phyloP scores from a whole-genome alignment of 2,113 vertebrate genomes.

The Callaeas wilsoni region DNA sequence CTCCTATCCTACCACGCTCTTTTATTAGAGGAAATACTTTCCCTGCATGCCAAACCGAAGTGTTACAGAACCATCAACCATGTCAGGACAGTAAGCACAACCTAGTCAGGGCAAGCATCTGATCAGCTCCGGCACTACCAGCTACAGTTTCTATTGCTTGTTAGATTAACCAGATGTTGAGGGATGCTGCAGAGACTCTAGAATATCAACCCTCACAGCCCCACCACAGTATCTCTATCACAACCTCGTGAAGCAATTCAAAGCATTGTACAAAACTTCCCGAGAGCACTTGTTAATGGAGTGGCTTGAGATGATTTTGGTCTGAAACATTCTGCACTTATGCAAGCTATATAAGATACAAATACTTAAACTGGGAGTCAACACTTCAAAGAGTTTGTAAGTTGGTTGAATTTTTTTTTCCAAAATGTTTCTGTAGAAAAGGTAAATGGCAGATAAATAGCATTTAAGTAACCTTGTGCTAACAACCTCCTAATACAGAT shows the following conservation, averaged over 20 bases:
- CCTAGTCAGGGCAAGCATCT: not conserved
- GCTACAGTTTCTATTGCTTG: not conserved
- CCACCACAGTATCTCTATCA: not conserved
- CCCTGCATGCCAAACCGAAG: not conserved
- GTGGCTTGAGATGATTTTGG: not conserved
- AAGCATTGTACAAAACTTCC: not conserved
- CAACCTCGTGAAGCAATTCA: not conserved
- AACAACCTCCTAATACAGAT: not conserved
- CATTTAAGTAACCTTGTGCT: not conserved
- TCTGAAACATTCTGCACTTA: not conserved
- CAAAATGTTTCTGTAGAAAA: not conserved
- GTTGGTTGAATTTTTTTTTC: not conserved
- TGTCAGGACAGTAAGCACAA: not conserved
- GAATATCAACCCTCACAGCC: not conserved
- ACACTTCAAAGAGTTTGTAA: not conserved
- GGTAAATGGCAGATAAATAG: not conserved
- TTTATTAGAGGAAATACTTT: not conserved
- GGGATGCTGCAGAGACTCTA: not conserved
- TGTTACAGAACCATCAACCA: not conserved
- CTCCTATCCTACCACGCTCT: not conserved
- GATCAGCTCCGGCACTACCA: not conserved
- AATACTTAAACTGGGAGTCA: not conserved
- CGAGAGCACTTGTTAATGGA: not conserved
- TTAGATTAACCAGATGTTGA: not conserved
- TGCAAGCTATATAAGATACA: not conserved